phyloP scores from a whole-genome alignment of 2,113 vertebrate species.

The Rhabdornis inornatus region DNA sequence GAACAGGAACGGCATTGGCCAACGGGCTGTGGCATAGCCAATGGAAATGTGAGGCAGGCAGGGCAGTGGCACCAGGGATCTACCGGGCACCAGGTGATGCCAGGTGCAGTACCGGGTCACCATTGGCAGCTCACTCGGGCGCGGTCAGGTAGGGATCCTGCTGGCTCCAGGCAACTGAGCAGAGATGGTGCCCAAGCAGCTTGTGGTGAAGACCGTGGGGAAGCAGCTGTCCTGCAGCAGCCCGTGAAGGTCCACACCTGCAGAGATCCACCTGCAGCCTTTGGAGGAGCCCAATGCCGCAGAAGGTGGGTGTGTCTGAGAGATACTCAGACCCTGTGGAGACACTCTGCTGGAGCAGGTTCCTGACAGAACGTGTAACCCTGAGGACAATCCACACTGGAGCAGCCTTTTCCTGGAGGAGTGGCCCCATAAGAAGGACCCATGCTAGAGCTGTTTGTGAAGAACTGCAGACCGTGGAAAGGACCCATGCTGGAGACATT shows the following conservation, averaged over 20 bases:
- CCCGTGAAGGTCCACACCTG: neutral
- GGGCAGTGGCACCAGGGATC: neutral
- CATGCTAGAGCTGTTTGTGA: neutral
- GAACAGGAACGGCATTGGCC: neutral
- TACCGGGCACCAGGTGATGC: neutral
- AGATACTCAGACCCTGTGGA: neutral
- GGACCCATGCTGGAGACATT: neutral
- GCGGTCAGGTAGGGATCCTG: neutral
- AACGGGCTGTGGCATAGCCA: neutral
- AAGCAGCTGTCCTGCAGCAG: neutral
- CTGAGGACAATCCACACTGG: neutral
- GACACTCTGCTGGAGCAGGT: neutral
- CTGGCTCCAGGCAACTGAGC: neutral
- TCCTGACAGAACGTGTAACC: neutral
- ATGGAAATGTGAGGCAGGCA: neutral
- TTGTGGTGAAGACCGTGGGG: neutral
- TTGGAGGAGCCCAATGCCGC: neutral
- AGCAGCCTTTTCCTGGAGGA: neutral
- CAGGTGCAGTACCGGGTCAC: accelerated
- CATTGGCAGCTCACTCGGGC: neutral
- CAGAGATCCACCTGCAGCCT: neutral
- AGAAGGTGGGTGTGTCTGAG: neutral
- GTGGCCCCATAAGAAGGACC: neutral
- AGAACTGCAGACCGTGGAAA: neutral
- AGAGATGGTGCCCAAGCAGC: neutral